Evolutionary conservation across 2,797 vertebrate genomes (phyloP).

Genomic region (Sarcophilus harrisii): DNA sequence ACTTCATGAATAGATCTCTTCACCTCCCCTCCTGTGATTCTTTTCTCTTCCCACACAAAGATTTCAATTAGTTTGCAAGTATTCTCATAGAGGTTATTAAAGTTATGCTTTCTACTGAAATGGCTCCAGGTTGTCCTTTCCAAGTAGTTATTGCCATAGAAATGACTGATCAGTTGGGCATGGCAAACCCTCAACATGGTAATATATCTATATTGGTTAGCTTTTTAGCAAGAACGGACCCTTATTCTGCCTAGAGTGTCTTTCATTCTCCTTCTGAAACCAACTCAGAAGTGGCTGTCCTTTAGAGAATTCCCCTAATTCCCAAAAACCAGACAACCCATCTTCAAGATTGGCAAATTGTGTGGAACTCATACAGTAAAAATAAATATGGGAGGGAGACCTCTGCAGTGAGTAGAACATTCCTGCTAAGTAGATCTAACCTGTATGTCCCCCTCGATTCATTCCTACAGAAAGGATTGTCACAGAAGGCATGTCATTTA

Average conservation of each 20-base stretch:
- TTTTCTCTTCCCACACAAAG: slow-evolving; percentile 93
- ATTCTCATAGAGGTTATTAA: not conserved
- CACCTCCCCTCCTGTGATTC: slow-evolving; percentile 91
- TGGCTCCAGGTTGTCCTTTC: not conserved
- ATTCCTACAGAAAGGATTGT: too few relatives aligned
- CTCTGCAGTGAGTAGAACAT: too few relatives aligned
- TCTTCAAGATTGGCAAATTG: not conserved
- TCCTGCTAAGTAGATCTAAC: too few relatives aligned
- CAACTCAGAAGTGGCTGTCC: not conserved
- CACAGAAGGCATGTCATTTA: too few relatives aligned
- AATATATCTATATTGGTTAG: not conserved
- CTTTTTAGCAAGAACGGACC: not conserved
- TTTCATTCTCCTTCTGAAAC: not conserved
- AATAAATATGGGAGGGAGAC: too few relatives aligned
- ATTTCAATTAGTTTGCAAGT: slow-evolving; percentile 87
- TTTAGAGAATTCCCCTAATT: not conserved
- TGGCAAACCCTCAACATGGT: not conserved
- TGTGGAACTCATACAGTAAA: not conserved
- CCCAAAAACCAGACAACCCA: not conserved
- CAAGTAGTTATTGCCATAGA: not conserved
- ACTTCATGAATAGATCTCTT: slow-evolving; percentile 90
- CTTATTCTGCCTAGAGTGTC: not conserved
- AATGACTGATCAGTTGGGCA: not conserved
- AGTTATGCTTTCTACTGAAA: not conserved
- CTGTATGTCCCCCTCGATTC: too few relatives aligned